Percentiles rank a stretch among this genome's conserved stretches.
phyloP scores from a whole-genome alignment of 2,797 vertebrate genomes.

The Catostomus latipinnis region DNA sequence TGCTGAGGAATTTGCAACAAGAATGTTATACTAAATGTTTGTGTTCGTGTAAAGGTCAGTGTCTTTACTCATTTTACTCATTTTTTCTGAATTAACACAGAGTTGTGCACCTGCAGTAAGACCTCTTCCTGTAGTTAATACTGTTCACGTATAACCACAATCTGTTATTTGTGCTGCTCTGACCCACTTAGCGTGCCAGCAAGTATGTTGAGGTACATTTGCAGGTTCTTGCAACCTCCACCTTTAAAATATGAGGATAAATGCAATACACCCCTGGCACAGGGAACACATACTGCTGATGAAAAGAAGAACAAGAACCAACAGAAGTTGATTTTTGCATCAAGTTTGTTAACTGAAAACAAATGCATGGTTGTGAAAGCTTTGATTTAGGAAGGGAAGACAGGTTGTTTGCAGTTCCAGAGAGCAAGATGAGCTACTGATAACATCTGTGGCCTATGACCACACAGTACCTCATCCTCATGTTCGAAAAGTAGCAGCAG shows the following conservation, averaged over 20 bases:
- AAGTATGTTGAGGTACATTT: slow-evolving; percentile 41
- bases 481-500: neutral
- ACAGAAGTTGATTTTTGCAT: neutral
- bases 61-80: neutral
- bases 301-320: neutral
- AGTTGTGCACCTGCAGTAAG: neutral
- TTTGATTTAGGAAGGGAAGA: slow-evolving; percentile 18
- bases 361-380: neutral
- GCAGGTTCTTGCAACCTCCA: slow-evolving; percentile 14
- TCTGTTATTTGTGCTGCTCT: slow-evolving; percentile 6
- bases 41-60: neutral
- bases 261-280: neutral
- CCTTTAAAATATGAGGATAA: slow-evolving; percentile 39
- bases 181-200: slow-evolving; percentile 50
- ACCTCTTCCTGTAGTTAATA: slow-evolving; percentile 10
- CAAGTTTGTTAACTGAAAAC: neutral
- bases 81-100: neutral
- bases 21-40: neutral
- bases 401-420: slow-evolving; percentile 34
- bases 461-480: slow-evolving; percentile 20
- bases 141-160: slow-evolving; percentile 20
- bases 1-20: neutral
- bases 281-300: neutral
- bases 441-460: slow-evolving; percentile 43
- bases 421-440: neutral